Percentiles rank a stretch among this genome's conserved stretches.
These are phyloP conservation scores for Rhizomys pruinosus DNA, from an alignment of 2,113 vertebrate genomes.

Conservation along the genomic window DNA sequence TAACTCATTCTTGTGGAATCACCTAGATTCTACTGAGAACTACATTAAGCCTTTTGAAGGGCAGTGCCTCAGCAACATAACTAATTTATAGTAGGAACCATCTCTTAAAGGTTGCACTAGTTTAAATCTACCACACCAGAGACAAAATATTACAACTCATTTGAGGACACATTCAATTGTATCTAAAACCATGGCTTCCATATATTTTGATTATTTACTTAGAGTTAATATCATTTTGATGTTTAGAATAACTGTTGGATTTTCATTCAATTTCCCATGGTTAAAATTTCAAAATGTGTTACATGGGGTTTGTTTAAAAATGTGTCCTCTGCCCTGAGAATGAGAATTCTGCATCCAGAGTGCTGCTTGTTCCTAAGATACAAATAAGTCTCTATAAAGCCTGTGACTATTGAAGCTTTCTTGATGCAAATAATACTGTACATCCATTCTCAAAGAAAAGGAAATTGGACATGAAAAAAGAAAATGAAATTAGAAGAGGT, in stretches of 20 bases:
- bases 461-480: conserved; percentile 90
- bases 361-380: conserved; percentile 96
- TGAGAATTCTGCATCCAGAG: conserved; percentile 96
- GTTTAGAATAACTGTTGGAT: conserved; percentile 96
- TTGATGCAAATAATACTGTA: conserved; percentile 95
- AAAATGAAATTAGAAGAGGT: conserved; percentile 92
- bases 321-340: conserved; percentile 95
- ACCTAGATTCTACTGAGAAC: not conserved
- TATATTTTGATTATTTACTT: conserved; percentile 82
- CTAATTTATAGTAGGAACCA: not conserved
- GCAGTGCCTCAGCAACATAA: not conserved
- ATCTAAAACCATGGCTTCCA: not conserved
- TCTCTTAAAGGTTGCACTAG: not conserved
- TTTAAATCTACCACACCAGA: not conserved
- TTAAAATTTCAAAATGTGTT: conserved; percentile 97
- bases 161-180: conserved; percentile 81
- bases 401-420: conserved; percentile 94
- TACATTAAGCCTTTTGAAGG: not conserved
- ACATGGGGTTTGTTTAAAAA: conserved; percentile 89
- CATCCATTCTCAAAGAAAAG: conserved; percentile 93
- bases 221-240: conserved; percentile 97
- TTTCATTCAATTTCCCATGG: conserved; percentile 97
- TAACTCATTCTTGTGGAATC: not conserved
- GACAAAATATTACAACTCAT: conserved; percentile 88
- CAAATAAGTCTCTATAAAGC: conserved; percentile 95